These are phyloP conservation scores for Caenorhabditis sp. DNA, from an alignment of 2,888 invertebrate genomes.

Conservation along the genomic window DNA sequence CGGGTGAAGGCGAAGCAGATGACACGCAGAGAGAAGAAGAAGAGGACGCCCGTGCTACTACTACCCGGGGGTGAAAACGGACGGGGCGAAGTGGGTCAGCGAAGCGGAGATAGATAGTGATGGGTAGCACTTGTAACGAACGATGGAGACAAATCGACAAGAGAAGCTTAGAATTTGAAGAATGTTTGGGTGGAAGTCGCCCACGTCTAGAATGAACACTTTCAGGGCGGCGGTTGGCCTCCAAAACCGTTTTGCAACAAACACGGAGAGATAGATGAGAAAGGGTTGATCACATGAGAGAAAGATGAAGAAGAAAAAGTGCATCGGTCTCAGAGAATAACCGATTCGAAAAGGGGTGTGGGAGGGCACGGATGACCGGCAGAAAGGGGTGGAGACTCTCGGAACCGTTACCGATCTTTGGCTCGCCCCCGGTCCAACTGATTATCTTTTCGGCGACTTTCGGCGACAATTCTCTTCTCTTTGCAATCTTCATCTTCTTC, in stretches of 20 bases:
- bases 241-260: slow-evolving; percentile 39
- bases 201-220: slow-evolving; percentile 13
- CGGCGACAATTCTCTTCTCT: background rate
- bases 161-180: slow-evolving; percentile 19
- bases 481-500: background rate
- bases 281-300: slow-evolving; percentile 26
- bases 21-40: background rate
- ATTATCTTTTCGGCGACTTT: slow-evolving; percentile 8
- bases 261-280: background rate
- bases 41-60: too few relatives aligned
- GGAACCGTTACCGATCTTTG: slow-evolving; percentile 30
- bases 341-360: slow-evolving; percentile 3
- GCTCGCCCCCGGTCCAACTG: slow-evolving; percentile 12
- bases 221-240: slow-evolving; percentile 31
- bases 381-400: slow-evolving; percentile 1
- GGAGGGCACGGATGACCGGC: background rate
- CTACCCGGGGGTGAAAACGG: slow-evolving; percentile 47
- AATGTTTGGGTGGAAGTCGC: slow-evolving; percentile 14
- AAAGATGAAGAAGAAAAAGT: slow-evolving; percentile 24
- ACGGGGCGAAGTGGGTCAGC: slow-evolving; percentile 50
- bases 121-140: slow-evolving; percentile 52
- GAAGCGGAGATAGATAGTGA: slow-evolving; percentile 40
- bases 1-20: background rate
- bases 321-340: slow-evolving; percentile 24
- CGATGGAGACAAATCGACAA: slow-evolving; percentile 30